Evolutionary conservation across 2,888 invertebrate species (phyloP).

Genomic region (Myopa tessellatipennis): DNA sequence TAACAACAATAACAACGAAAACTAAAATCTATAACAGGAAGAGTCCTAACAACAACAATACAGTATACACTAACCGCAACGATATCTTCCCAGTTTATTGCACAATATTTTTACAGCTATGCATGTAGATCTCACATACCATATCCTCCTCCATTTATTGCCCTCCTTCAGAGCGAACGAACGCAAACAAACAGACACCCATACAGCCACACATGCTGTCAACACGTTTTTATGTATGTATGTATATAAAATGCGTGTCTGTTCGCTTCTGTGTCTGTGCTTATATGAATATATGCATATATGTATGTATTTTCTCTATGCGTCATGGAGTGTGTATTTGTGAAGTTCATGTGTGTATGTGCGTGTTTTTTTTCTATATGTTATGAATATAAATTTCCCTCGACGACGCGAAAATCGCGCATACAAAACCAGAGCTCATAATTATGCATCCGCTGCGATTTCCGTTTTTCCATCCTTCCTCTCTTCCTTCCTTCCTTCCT

Average conservation of each 20-base stretch:
- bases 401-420: conserved; percentile 49
- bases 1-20: too few relatives aligned
- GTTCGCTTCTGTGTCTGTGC: too few relatives aligned
- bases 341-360: neutral
- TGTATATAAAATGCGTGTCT: neutral
- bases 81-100: too few relatives aligned
- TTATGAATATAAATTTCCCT: conserved; percentile 58
- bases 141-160: neutral
- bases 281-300: too few relatives aligned
- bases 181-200: too few relatives aligned
- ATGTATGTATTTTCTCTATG: neutral
- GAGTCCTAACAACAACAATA: too few relatives aligned
- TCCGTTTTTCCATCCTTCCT: conserved; percentile 16
- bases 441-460: conserved; percentile 30
- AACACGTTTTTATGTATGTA: conserved; percentile 6
- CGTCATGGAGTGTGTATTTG: neutral
- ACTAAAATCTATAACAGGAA: too few relatives aligned
- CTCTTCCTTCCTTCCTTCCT: neutral
- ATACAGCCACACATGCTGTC: neutral
- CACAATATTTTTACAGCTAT: neutral
- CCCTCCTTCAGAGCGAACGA: too few relatives aligned
- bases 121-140: neutral
- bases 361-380: conserved; percentile 44
- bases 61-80: too few relatives aligned
- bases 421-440: conserved; percentile 33